Conservation (phyloP, 2,113 vertebrate genomes). For the Hemicordylus capensis region DNA sequence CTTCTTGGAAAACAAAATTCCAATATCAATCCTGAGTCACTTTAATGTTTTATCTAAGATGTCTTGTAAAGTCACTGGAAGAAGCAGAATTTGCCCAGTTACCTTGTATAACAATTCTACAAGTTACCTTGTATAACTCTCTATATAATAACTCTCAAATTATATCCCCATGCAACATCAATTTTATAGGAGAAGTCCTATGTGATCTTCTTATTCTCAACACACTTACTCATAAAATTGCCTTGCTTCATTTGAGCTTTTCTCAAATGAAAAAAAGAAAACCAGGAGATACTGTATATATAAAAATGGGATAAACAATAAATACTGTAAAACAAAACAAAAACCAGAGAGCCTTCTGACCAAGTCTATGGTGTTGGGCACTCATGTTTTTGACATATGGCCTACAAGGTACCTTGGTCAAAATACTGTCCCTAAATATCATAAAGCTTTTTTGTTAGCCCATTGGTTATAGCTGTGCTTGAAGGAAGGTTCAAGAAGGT, state of each 20-base stretch:
- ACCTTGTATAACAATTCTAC: background rate
- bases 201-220: background rate
- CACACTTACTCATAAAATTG: background rate
- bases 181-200: background rate
- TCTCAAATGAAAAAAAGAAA: background rate
- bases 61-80: background rate
- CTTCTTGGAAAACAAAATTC: conserved; percentile 9
- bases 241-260: background rate
- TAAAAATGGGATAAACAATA: no score
- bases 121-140: background rate
- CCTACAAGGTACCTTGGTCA: no score
- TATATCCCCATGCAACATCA: background rate
- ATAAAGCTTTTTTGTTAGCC: no score
- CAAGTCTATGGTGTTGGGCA: no score
- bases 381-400: no score
- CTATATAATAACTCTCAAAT: background rate
- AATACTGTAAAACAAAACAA: no score
- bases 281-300: no score
- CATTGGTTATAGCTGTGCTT: no score
- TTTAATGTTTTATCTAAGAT: background rate
- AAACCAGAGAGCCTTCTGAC: no score
- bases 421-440: no score
- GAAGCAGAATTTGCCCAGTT: background rate
- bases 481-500: no score
- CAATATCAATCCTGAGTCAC: background rate